Evolutionary conservation across 2,797 vertebrate genomes (phyloP), one percentile per base, ranked within the genome.

Genomic region (Helicolenus hilgendorfi): DNA sequence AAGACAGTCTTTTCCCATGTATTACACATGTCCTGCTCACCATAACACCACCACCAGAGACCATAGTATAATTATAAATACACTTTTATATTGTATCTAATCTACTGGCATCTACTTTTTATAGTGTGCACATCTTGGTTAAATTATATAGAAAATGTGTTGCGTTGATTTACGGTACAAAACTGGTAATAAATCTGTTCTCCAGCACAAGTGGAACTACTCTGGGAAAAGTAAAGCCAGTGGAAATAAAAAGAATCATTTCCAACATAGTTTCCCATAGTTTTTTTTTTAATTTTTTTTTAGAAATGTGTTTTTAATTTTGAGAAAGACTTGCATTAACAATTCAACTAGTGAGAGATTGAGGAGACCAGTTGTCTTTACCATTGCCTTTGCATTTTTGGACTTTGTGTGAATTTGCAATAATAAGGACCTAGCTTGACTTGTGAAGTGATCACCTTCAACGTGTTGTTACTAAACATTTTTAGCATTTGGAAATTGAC

Each of bases 301-400:
- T 26, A 13, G 14, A 67, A 86, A 89, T 84, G 60, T 87, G 90
- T 83, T 74, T 79, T 87, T 84, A 14, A 85, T 91, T 83, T 75
- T 27, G 65, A 67, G 36, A 80, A 49, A 67, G 55, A 59, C 56
- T 73, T 26, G 3, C 13, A 55, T n/a, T 13, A 55, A 82, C 33
- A 41, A 20, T 36, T 65, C 24, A 53, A 15, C 11, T 27, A 10
- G 18, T 55, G 33, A 41, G 38, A 67, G 36, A 77, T 53, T 20
- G 14, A 67, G n/a, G 29, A 31, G 27, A 67, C 60, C 45, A 70
- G 24, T 71, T 56, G 13, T 55, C 67, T 55, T 53, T 11, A 31
- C 26, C 24, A 18, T 72, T 77, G 72, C 75, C 38, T 59, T 55
- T 45, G 20, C 13, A 38, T 63, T 77, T 62, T 55, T 56, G 31